Conservation (phyloP, 1,140 invertebrate species). For the Pseudoatta argentina region DNA sequence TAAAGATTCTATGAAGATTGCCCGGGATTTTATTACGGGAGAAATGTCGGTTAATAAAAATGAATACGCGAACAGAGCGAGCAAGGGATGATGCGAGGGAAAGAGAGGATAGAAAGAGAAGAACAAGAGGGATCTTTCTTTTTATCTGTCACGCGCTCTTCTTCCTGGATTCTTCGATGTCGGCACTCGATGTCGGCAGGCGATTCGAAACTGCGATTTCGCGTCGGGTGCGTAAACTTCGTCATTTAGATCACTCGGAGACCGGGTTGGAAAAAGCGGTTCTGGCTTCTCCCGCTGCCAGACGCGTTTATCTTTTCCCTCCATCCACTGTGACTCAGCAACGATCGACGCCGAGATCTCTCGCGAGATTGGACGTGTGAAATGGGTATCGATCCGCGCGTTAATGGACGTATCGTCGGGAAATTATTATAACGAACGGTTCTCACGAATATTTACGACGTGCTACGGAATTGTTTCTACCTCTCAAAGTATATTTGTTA, state of each 20-base stretch:
- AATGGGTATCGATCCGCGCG: constrained; percentile 66
- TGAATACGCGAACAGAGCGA: constrained; percentile 81
- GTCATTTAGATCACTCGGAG: constrained; percentile 69
- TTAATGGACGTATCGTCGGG: constrained; percentile 47
- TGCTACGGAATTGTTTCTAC: neutral
- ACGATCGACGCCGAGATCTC: constrained; percentile 61
- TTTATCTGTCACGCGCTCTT: constrained; percentile 67
- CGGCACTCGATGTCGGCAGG: constrained; percentile 68
- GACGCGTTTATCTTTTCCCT: constrained; percentile 68
- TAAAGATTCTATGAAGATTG: constrained; percentile 87
- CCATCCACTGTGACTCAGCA: constrained; percentile 66
- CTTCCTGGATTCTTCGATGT: constrained; percentile 53
- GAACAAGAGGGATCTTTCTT: constrained; percentile 43
- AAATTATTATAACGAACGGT: constrained; percentile 58
- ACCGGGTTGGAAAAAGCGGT: constrained; percentile 23
- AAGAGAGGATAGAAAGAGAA: constrained; percentile 9
- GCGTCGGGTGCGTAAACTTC: constrained; percentile 78
- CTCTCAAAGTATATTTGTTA: neutral
- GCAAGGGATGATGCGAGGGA: constrained; percentile 3
- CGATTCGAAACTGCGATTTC: constrained; percentile 83
- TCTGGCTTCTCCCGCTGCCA: neutral
- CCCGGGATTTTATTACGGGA: constrained; percentile 86
- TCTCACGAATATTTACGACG: constrained; percentile 26
- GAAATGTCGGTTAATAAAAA: constrained; percentile 87
- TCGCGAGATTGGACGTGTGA: constrained; percentile 68